Evolutionary conservation across 1,140 invertebrate genomes (phyloP), one percentile per base, ranked within the genome.

Genomic region (Littorina saxatilis): DNA sequence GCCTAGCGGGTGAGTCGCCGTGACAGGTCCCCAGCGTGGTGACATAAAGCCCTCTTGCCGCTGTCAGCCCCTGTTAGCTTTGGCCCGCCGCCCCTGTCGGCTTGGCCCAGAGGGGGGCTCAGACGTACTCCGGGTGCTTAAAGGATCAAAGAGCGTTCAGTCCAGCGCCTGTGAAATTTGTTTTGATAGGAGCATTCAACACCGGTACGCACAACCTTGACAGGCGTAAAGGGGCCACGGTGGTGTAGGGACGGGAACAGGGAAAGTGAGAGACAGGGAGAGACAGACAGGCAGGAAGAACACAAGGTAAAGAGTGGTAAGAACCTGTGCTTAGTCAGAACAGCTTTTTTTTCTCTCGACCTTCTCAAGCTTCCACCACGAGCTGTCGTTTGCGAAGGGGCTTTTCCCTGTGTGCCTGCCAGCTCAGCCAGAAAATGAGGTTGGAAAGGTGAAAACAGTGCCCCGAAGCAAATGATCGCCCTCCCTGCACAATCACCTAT

Each of bases 11-110:
- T 43, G 58, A 78, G 37, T 58, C 20, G 55, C 39, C 17, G 15
- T 78, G 76, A 78, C 76, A 63, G 32, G 55, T 37, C 66, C 76
- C 29, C 17, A 29, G 52, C 55, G 76, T 9, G 4, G n/a, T 78
- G 76, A 61, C 76, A 63, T 63, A 78, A 78, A 78, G 32, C 58
- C 76, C 76, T 78, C 76, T 78, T 66, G 76, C 52, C 35, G 76
- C 76, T 78, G 76, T 66, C 76, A 78, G 55, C 17, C 55, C 58
- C 23, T 29, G 76, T 78, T 77, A 77, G 55, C 55, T 43, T 23
- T 27, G 35, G 2, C 27, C n/a, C n/a, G 15, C 17, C 50, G n/a
- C 32, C 32, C 52, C 50, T 77, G 50, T 23, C 74, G 43, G 50
- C 50, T 39, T 5, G n/a, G 2, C 17, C 13, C 23, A 13, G 76